phyloP scores from a whole-genome alignment of 2,113 vertebrate genomes.

The Festucalex cinctus region DNA sequence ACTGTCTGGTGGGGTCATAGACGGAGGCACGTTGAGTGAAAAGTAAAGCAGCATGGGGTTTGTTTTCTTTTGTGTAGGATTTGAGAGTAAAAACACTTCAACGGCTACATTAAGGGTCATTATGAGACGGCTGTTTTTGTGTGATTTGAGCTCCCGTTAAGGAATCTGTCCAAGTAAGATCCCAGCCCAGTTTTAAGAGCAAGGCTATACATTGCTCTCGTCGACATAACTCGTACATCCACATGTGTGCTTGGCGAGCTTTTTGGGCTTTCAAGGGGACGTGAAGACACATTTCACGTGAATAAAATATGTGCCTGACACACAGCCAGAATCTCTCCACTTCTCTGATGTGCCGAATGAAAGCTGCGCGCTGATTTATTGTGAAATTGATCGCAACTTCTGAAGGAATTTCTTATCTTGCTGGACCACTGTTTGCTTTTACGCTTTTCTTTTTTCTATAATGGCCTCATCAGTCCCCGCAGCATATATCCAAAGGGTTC shows the following conservation, averaged over 20 bases:
- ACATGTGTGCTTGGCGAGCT: slow-evolving; percentile 1
- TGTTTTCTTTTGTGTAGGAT: slow-evolving; percentile 15
- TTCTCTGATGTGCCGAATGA: neutral
- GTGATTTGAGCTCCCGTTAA: slow-evolving; percentile 32
- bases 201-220: slow-evolving; percentile 28
- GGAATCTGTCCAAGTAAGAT: slow-evolving; percentile 35
- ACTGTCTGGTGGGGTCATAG: slow-evolving; percentile 20
- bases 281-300: neutral
- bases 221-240: slow-evolving; percentile 11
- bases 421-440: slow-evolving; percentile 2
- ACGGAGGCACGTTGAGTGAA: neutral
- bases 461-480: neutral
- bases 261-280: neutral
- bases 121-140: slow-evolving; percentile 9
- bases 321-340: neutral
- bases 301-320: neutral
- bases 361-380: neutral
- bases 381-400: neutral
- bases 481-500: neutral
- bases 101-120: neutral
- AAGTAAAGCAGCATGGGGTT: slow-evolving; percentile 11
- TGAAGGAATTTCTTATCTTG: slow-evolving; percentile 6
- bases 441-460: slow-evolving; percentile 7
- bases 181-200: slow-evolving; percentile 44
- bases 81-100: slow-evolving; percentile 14